Percentiles rank a stretch among this genome's conserved stretches.
phyloP scores from a whole-genome alignment of 2,113 vertebrate species.

The Tachuris rubrigastra region DNA sequence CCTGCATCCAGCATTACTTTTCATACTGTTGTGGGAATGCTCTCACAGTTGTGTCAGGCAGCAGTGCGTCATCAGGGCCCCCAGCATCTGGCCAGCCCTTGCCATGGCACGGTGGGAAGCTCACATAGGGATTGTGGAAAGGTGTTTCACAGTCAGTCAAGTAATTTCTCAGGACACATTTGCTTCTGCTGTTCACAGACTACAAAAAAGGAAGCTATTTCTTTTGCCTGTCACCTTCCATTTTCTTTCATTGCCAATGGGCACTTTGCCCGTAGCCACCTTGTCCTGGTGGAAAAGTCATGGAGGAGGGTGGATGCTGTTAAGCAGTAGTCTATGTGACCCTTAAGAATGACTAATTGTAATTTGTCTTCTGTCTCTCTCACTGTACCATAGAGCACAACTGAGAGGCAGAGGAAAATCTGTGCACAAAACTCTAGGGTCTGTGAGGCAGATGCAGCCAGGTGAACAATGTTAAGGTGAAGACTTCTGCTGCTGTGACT shows the following conservation, averaged over 20 bases:
- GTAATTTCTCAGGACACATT: background rate
- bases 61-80: too few relatives aligned
- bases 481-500: background rate
- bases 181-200: background rate
- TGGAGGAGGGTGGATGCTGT: accelerated
- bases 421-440: background rate
- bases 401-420: background rate
- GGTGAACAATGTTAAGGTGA: background rate
- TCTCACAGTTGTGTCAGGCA: background rate
- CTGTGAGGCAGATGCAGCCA: background rate
- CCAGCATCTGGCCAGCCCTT: background rate
- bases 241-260: background rate
- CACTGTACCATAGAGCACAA: background rate
- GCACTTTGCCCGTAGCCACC: background rate
- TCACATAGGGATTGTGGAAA: background rate
- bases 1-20: background rate
- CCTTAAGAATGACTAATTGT: background rate
- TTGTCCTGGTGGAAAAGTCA: background rate
- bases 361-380: background rate
- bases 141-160: background rate
- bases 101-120: accelerated
- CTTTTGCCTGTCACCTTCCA: background rate
- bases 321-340: background rate
- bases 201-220: background rate
- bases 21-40: background rate